Evolutionary conservation across 1,140 invertebrate genomes (phyloP), one percentile per base, ranked within the genome.

Genomic region (Trissolcus basalis): DNA sequence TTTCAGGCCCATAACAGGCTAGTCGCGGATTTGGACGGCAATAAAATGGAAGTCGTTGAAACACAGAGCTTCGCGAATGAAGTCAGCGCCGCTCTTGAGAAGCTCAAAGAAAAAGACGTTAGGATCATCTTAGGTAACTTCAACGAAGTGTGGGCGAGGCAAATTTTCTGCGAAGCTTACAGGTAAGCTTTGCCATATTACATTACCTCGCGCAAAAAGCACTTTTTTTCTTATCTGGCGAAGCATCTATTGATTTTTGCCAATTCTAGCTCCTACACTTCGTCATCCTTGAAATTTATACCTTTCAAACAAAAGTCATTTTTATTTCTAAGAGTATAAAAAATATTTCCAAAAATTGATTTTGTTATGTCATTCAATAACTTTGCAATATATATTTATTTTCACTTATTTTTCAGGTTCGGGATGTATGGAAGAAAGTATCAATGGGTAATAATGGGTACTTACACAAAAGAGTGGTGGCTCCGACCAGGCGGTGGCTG

Each of bases 41-140:
- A 93, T 67, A 92, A 91, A 13, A 93, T 98, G 82, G 91, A 94
- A 74, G 94, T 99, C 0, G 93, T 94, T 0, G 96, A 96, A 82
- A 96, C 96, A 0, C 96, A 97, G 82, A 97, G 97, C 82, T 97
- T 99, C 79, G 96, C 96, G 0, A 96, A 95, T 35, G 97, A 99
- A 88, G 93, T 97, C 4, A 92, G 90, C 13, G 91, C 93, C 12
- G 95, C 96, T 5, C 90, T 96, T 14, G 91, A 92, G 11, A 96
- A 96, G 86, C 90, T 99, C 0, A 96, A 96, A 77, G 94, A 95
- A 68, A 96, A 97, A 82, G 97, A 99, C 83, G 95, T 97, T 5
- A 91, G 98, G 49, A 97, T 99, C 45, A 98, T 99, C 78, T 89
- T 98, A 63, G 97, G 97, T 6, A 99, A 99, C 88, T 98, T 99